These are phyloP conservation scores for Sorex maritimensis DNA, from an alignment of 2,797 vertebrate species.

Conservation along the genomic window DNA sequence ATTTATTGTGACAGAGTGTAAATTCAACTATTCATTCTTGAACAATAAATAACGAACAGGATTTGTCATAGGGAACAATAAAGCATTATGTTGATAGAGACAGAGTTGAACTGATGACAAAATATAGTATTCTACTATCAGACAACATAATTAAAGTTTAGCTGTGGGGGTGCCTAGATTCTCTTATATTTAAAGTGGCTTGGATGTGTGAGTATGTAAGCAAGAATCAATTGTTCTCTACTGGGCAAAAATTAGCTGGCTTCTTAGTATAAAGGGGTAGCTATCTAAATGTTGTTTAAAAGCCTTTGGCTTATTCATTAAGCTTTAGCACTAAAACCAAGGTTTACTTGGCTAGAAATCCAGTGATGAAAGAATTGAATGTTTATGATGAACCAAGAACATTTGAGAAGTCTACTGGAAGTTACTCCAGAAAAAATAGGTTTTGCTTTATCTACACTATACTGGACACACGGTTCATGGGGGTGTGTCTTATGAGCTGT, in stretches of 20 bases:
- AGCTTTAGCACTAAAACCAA: slow-evolving; percentile 71
- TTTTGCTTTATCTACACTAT: slow-evolving; percentile 49
- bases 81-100: slow-evolving; percentile 77
- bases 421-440: not conserved
- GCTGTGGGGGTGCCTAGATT: slow-evolving; percentile 64
- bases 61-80: slow-evolving; percentile 77
- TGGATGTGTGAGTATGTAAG: slow-evolving; percentile 41
- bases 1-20: slow-evolving; percentile 79
- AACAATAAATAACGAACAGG: slow-evolving; percentile 79
- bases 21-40: slow-evolving; percentile 80
- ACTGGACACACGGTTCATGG: slow-evolving; percentile 14
- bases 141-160: slow-evolving; percentile 82
- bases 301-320: slow-evolving; percentile 43
- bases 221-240: slow-evolving; percentile 65
- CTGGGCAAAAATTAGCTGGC: slow-evolving; percentile 33
- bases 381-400: not conserved
- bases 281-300: slow-evolving; percentile 62
- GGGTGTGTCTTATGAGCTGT: not conserved
- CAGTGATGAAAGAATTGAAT: slow-evolving; percentile 42
- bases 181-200: slow-evolving; percentile 77
- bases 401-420: slow-evolving; percentile 14
- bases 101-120: slow-evolving; percentile 80
- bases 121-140: slow-evolving; percentile 78
- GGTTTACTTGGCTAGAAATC: slow-evolving; percentile 56
- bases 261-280: slow-evolving; percentile 56